Base-by-base conservation (phyloP, 2,888 invertebrate species). In the Venustoraphidia nigricollis region DNA sequence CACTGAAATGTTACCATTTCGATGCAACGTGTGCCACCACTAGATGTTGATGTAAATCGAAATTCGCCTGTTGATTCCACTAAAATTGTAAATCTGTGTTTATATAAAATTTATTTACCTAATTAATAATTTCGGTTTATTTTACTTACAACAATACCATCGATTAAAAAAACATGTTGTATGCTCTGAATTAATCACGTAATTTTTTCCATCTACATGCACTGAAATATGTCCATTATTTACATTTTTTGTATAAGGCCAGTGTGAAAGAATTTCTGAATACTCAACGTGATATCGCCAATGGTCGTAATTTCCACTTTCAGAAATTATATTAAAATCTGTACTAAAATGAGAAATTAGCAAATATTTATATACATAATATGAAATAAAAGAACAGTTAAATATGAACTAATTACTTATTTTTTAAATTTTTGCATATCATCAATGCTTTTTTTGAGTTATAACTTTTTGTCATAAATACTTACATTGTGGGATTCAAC, bases 401-500 rank as follows among this genome's bases (percentile, higher is more conserved):
- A 43, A 37, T 14, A 41, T 11, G 1, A 44, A 38, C 41, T 10
- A 39, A 34, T 13, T 8, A 27, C 34, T 27, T 40, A 38, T 36
- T 36, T 41, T 47, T 42, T 45, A 11, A 36, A 35, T 34, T 17
- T 27, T 27, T 27, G 27, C 27, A 27, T 27, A 27, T 27, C 27
- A 27, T 6, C 6, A 17, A 27, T 27, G 6, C 1, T 27, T 27
- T 27, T 27, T 27, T 11, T 17, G n/a, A n/a, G n/a, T n/a, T n/a
- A n/a, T n/a, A n/a, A n/a, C n/a, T 42, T 4, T 35, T 35, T 36
- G 17, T 35, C 11, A 2, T 36, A 34, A 40, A 41, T 54, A 71
- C 78, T 75, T 66, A 83, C 84, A 84, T 79, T 13, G 81, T 79
- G 13, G 83, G 83, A 65, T 83, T 83, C 35, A 84, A 66, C 54